Evolutionary conservation across 2,888 invertebrate genomes (phyloP).

Genomic region (Drosophila affinis): DNA sequence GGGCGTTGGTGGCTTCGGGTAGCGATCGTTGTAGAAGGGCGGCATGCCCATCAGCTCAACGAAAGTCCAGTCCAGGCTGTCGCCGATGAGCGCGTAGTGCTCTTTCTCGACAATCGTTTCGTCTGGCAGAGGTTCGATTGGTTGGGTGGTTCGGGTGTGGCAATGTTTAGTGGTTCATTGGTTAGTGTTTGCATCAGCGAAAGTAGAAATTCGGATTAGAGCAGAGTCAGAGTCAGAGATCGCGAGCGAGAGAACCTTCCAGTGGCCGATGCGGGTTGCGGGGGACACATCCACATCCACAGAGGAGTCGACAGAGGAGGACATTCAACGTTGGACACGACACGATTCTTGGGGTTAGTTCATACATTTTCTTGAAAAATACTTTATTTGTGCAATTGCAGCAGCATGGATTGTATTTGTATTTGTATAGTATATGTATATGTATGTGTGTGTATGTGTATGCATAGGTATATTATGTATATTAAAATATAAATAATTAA

Average conservation of each 20-base stretch:
- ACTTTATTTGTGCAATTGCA: constrained; percentile 82
- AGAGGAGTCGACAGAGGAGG: constrained; percentile 9
- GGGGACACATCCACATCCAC: not conserved
- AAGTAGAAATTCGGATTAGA: constrained; percentile 59
- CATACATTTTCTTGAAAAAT: constrained; percentile 70
- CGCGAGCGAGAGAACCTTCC: constrained; percentile 27
- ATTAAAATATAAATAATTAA: constrained; percentile 80
- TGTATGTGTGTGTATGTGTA: constrained; percentile 63
- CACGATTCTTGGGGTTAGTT: not conserved
- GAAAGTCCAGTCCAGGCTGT: constrained; percentile 97
- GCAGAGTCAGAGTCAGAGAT: constrained; percentile 24
- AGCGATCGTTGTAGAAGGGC: constrained; percentile 83
- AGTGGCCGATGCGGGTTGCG: constrained; percentile 24
- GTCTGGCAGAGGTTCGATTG: constrained; percentile 85
- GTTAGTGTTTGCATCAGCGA: constrained; percentile 48
- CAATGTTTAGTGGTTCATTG: constrained; percentile 33
- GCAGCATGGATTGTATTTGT: constrained; percentile 69
- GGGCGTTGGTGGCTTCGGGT: constrained; percentile 84
- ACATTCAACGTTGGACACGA: constrained; percentile 21
- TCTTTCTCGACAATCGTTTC: constrained; percentile 94
- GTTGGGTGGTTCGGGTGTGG: constrained; percentile 18
- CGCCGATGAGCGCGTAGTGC: constrained; percentile 95
- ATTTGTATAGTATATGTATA: constrained; percentile 54
- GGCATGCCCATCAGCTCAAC: constrained; percentile 90
- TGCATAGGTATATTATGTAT: constrained; percentile 69